Base-by-base conservation (phyloP, 2,888 invertebrate species). In the Sinodicranocentrus sp. region DNA sequence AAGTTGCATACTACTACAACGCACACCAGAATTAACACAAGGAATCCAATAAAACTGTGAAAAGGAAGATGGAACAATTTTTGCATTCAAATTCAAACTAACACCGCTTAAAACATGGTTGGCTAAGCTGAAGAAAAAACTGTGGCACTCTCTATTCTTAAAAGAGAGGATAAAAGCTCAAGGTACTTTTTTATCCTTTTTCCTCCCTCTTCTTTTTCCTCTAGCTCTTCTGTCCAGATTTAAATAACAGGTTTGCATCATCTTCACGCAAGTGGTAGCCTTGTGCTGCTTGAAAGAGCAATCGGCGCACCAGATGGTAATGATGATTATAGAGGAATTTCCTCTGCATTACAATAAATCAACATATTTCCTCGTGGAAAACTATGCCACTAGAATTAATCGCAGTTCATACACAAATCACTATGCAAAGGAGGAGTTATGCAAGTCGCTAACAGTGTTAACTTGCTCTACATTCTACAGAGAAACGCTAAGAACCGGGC, bases 331-430 rank as follows among this genome's bases (percentile, higher is more conserved):
- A 21, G 23, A 52, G 19, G 63, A 67, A n/a, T 65, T 68, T 68
- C 54, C 67, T 57, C 59, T 52, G 67, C 44, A 59, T 77, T 78
- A 61, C 70, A 17, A 77, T 57, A 77, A 77, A 67, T 77, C 77
- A 77, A 52, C 72, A 72, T 17, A 63, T 23, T 48, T 33, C 52
- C 13, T 75, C 17, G n/a, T 15, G 23, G 19, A 28, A 61, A 61
- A 52, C n/a, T 17, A 21, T 63, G 44, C 43, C 19, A 39, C 1
- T 5, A 65, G 76, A 77, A 77, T 68, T 77, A 68, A 77, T 57
- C 26, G 21, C 26, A 26, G 23, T 57, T 59, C 25, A 23, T 25
- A 28, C 44, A 26, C 59, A 77, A 68, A 48, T 48, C 44, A 77
- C 23, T 77, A 77, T 77, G 77, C 68, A 68, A 25, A n/a, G 33